Conservation (phyloP, 2,113 vertebrate species). For the Vidua macroura region DNA sequence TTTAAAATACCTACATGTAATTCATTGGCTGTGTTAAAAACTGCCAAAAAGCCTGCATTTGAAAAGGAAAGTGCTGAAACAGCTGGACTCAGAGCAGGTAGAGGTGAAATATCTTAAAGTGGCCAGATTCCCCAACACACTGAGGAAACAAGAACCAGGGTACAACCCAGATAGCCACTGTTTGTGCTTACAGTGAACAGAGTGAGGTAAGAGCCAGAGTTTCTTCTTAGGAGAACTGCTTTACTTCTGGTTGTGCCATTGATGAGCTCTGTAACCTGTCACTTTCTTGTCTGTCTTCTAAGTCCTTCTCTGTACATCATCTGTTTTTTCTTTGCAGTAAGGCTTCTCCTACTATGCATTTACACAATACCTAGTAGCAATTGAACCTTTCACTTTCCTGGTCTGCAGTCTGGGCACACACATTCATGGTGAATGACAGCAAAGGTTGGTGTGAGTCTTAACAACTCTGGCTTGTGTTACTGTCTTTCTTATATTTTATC, state of each 20-base stretch:
- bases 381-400: background rate
- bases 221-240: background rate
- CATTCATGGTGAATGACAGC: background rate
- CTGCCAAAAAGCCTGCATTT: background rate
- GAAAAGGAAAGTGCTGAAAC: background rate
- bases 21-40: background rate
- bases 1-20: background rate
- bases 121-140: background rate
- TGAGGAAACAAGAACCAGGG: background rate
- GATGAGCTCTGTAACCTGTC: background rate
- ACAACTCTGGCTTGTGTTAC: background rate
- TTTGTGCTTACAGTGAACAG: background rate
- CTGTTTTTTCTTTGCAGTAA: conserved; percentile 18
- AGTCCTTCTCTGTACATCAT: background rate
- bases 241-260: background rate
- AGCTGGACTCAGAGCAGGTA: background rate
- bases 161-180: background rate
- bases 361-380: background rate
- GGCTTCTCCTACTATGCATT: background rate
- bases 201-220: background rate
- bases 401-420: background rate
- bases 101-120: background rate
- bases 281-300: background rate
- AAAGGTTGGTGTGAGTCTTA: conserved; percentile 3
- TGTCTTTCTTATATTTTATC: background rate